phyloP scores from a whole-genome alignment of 2,113 vertebrate species.

The Carassius carassius region DNA sequence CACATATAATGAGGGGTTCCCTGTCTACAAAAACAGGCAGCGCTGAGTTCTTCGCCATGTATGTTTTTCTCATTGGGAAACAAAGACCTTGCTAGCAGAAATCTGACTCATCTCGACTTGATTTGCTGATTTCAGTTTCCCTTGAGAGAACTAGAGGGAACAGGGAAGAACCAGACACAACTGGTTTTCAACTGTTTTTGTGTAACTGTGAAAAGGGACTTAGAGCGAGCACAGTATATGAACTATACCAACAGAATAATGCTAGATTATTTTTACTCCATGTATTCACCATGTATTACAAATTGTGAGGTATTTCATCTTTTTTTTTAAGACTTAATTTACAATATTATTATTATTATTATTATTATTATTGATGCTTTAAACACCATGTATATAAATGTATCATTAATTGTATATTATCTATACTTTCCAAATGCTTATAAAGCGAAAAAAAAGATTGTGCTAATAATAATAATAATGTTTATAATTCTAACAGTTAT shows the following conservation, averaged over 20 bases:
- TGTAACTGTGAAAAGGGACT: constrained; percentile 9
- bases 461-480: no score
- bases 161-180: constrained; percentile 55
- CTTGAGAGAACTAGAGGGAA: constrained; percentile 42
- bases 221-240: background rate
- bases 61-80: constrained; percentile 52
- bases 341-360: no score
- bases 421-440: background rate
- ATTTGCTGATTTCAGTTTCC: constrained; percentile 52
- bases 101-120: constrained; percentile 49
- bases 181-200: constrained; percentile 50
- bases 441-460: no score
- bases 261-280: background rate
- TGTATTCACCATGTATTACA: background rate
- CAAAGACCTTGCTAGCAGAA: constrained; percentile 55
- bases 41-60: background rate
- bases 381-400: background rate
- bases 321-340: no score
- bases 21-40: constrained; percentile 43
- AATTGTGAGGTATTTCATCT: background rate
- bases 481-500: background rate
- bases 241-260: background rate
- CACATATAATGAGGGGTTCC: constrained; percentile 52
- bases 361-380: background rate
- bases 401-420: background rate